These are phyloP conservation scores for Toxotes lorentzi DNA, from an alignment of 2,797 vertebrate species.

Conservation along the genomic window DNA sequence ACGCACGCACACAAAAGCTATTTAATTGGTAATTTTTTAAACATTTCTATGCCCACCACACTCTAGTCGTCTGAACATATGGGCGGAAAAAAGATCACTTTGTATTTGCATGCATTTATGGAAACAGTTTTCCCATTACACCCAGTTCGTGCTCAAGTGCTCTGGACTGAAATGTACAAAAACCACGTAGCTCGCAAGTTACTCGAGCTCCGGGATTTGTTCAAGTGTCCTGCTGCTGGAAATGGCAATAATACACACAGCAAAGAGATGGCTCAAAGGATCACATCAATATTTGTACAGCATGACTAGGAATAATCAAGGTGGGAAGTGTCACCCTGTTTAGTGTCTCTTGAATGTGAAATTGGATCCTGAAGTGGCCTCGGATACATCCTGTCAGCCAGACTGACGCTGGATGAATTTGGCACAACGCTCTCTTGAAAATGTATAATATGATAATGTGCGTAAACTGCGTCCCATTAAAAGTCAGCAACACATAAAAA, in stretches of 20 bases:
- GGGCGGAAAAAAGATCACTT: conserved; percentile 76
- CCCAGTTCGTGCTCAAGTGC: conserved; percentile 86
- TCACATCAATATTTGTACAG: conserved; percentile 99
- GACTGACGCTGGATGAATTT: conserved; percentile 84
- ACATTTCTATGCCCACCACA: conserved; percentile 39
- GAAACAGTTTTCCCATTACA: conserved; percentile 75
- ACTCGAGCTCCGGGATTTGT: conserved; percentile 90
- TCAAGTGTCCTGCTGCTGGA: conserved; percentile 87
- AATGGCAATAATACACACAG: conserved; percentile 91
- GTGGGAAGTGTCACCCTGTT: conserved; percentile 87
- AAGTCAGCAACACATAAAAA: conserved; percentile 51
- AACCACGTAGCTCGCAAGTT: conserved; percentile 89
- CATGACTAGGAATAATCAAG: conserved; percentile 99
- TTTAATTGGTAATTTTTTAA: conserved; percentile 65
- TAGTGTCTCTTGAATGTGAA: conserved; percentile 91
- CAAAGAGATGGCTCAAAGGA: conserved; percentile 92
- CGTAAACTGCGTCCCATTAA: conserved; percentile 62
- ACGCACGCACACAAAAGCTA: conserved; percentile 32
- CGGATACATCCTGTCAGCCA: conserved; percentile 83
- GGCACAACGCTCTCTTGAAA: conserved; percentile 85
- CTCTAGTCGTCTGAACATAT: conserved; percentile 70
- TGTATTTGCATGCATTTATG: conserved; percentile 84
- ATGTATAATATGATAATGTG: conserved; percentile 73
- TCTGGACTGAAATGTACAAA: conserved; percentile 78
- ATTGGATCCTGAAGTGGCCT: conserved; percentile 89